These are phyloP conservation scores for Himalopsyche tibetana DNA, from an alignment of 2,888 invertebrate species.

Conservation along the genomic window DNA sequence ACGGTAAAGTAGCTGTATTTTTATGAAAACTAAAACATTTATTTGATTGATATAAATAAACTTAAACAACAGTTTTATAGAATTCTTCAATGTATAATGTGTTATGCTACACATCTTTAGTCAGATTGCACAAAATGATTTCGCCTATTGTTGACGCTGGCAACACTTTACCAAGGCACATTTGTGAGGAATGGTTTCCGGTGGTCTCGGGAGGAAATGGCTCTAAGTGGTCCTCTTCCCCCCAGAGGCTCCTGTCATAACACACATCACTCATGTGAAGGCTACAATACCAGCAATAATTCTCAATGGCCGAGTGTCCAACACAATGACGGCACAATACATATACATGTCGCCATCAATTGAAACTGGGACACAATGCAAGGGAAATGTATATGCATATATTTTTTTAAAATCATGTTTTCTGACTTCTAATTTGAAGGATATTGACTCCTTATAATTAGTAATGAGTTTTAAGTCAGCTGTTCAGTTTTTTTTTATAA, in stretches of 20 bases:
- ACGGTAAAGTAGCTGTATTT: no score
- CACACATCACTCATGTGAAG: slow-evolving; percentile 52
- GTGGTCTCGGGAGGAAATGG: slow-evolving; percentile 54
- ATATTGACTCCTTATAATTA: no score
- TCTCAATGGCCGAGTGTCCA: slow-evolving; percentile 48
- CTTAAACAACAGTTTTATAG: no score
- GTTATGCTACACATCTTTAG: background rate
- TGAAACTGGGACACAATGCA: background rate
- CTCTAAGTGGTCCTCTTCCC: slow-evolving; percentile 54
- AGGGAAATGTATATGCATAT: background rate
- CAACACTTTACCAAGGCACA: background rate
- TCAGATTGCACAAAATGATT: slow-evolving; percentile 1
- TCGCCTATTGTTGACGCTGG: background rate
- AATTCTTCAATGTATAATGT: no score
- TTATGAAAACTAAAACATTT: no score
- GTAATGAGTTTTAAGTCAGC: no score
- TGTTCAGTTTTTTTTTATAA: no score
- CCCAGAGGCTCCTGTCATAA: slow-evolving; percentile 29
- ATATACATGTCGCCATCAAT: slow-evolving; percentile 43
- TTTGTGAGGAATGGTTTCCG: slow-evolving; percentile 57
- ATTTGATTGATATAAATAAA: no score
- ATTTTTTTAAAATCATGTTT: no score
- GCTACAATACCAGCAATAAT: slow-evolving; percentile 5
- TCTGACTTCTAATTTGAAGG: no score
- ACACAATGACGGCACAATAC: slow-evolving; percentile 8